Conservation (phyloP, 2,113 vertebrate genomes). For the Halichoerus grypus region DNA sequence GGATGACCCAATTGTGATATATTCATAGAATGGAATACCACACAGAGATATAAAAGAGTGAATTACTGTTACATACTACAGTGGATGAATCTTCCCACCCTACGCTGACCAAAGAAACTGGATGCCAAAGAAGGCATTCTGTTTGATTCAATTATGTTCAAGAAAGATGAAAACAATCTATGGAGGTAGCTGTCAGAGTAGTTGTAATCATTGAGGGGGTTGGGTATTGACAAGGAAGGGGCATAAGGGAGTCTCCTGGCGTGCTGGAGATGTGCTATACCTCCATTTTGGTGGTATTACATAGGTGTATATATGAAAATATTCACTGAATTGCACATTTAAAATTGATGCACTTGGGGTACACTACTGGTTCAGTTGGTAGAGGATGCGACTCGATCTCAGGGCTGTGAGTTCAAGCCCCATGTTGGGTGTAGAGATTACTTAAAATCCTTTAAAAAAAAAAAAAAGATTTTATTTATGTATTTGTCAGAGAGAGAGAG, state of each 20-base stretch:
- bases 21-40: not conserved
- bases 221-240: not conserved
- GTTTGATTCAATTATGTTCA: not conserved
- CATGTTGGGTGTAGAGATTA: not conserved
- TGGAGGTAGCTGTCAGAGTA: not conserved
- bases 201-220: not conserved
- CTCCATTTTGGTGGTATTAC: not conserved
- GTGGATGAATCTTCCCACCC: not conserved
- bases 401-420: not conserved
- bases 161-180: not conserved
- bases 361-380: not conserved
- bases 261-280: not conserved
- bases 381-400: not conserved
- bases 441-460: not conserved
- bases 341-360: not conserved
- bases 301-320: not conserved
- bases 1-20: not conserved
- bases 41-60: not conserved
- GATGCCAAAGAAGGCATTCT: not conserved
- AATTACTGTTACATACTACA: not conserved
- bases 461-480: not conserved
- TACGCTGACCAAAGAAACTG: not conserved
- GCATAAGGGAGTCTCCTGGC: not conserved
- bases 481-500: not conserved
- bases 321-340: not conserved